A percentile compares a stretch with the other conserved stretches of the same genome.
These are phyloP conservation scores for Stylophora pistillata DNA, from an alignment of 64 coral and sea anemone species.

Conservation along the genomic window DNA sequence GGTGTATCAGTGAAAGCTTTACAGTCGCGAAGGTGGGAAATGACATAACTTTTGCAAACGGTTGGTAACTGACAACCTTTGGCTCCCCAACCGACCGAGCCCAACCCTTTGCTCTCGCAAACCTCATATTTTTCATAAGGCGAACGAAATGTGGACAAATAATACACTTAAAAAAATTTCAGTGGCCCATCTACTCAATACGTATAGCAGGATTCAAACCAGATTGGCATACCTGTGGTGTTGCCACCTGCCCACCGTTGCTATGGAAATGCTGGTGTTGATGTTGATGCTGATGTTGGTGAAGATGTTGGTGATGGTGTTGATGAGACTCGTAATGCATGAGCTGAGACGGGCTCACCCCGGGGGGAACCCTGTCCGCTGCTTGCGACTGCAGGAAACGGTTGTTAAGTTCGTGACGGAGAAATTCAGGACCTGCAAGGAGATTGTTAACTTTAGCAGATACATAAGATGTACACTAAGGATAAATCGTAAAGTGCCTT, in stretches of 20 bases:
- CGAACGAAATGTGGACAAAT: no score
- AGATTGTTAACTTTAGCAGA: not conserved
- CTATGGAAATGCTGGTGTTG: slow-evolving; percentile 66
- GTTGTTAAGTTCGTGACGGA: slow-evolving; percentile 77
- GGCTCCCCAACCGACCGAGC: no score
- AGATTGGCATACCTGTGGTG: slow-evolving; percentile 35
- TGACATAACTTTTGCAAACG: no score
- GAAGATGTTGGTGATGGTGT: slow-evolving; percentile 80
- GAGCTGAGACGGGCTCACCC: slow-evolving; percentile 32
- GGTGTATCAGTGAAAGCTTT: no score
- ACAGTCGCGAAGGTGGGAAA: no score
- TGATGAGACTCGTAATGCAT: slow-evolving; percentile 81
- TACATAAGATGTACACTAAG: no score
- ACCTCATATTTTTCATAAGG: no score
- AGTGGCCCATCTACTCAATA: no score
- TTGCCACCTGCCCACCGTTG: slow-evolving; percentile 3
- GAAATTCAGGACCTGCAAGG: slow-evolving; percentile 57
- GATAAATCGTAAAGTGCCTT: no score
- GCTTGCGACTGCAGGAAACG: slow-evolving; percentile 72
- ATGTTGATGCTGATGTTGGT: slow-evolving; percentile 62
- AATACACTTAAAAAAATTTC: no score
- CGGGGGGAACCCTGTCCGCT: slow-evolving; percentile 43
- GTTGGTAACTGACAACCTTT: no score
- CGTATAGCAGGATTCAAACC: not conserved
- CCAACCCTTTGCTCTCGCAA: no score